phyloP scores from a whole-genome alignment of 2,113 vertebrate genomes.

The Ictalurus punctatus region DNA sequence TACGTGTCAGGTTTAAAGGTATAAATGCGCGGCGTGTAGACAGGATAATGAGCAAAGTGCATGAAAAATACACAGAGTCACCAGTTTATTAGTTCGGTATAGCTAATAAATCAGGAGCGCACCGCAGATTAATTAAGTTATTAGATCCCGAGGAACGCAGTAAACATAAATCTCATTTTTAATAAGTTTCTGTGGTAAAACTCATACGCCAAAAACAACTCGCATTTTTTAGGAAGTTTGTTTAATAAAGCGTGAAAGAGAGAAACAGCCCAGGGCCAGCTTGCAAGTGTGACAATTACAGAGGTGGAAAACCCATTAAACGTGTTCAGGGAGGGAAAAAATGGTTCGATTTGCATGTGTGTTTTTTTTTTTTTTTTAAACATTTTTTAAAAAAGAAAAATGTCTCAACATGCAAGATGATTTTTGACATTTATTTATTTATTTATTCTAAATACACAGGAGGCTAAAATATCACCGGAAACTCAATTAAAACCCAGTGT shows the following conservation, averaged over 20 bases:
- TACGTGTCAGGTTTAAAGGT: conserved; percentile 12
- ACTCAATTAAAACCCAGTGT: not conserved
- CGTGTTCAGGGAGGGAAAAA: not conserved
- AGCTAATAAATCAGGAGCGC: not conserved
- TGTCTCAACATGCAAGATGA: not conserved
- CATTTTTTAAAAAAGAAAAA: not conserved
- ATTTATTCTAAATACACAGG: not conserved
- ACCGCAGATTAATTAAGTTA: not conserved
- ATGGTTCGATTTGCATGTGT: not conserved
- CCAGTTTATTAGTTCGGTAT: not conserved
- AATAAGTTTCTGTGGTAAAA: not conserved
- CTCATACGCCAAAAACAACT: not conserved
- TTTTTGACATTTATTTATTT: not conserved
- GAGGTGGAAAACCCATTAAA: not conserved
- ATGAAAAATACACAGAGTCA: not conserved
- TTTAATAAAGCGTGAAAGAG: not conserved
- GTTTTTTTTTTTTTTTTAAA: no score
- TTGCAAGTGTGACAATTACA: not conserved
- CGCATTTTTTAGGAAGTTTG: not conserved
- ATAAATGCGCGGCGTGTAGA: conserved; percentile 6
- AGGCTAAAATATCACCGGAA: not conserved
- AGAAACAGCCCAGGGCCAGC: not conserved
- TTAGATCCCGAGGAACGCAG: not conserved
- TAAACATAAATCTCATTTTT: not conserved
- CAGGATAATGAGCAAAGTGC: conserved; percentile 6